Conservation (phyloP, 2,888 invertebrate species). For the Eupithecia insigniata region DNA sequence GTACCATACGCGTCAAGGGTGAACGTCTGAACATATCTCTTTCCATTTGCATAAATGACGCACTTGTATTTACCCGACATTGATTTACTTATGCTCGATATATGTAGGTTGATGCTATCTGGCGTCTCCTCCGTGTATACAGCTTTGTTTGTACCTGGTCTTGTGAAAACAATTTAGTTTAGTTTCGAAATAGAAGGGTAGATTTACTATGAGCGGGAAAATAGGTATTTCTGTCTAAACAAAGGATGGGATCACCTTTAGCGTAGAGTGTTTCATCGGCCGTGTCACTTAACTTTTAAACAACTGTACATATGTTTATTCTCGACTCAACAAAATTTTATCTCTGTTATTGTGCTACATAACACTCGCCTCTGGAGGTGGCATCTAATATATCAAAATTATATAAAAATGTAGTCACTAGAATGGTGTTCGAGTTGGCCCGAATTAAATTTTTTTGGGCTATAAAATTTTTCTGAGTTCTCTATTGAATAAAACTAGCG, state of each 20-base stretch:
- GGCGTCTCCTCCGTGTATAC: constrained; percentile 61
- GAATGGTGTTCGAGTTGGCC: too few species aligned
- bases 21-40: constrained; percentile 50
- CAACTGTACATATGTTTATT: too few species aligned
- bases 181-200: constrained; percentile 39
- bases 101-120: constrained; percentile 59
- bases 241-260: not conserved
- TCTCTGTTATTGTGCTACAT: too few species aligned
- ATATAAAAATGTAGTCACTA: too few species aligned
- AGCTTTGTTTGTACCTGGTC: constrained; percentile 74
- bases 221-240: not conserved
- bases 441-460: too few species aligned
- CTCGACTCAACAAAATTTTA: too few species aligned
- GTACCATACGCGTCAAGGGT: constrained; percentile 68
- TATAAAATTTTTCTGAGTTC: too few species aligned
- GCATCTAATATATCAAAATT: too few species aligned
- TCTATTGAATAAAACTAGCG: too few species aligned
- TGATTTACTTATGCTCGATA: constrained; percentile 61
- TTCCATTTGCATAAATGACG: constrained; percentile 56
- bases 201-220: not conserved
- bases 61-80: constrained; percentile 70
- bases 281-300: too few species aligned
- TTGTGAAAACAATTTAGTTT: constrained; percentile 73
- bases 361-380: too few species aligned
- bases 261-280: not conserved